phyloP scores from a whole-genome alignment of 2,888 invertebrate species.

The Drosophila kuntzei region DNA sequence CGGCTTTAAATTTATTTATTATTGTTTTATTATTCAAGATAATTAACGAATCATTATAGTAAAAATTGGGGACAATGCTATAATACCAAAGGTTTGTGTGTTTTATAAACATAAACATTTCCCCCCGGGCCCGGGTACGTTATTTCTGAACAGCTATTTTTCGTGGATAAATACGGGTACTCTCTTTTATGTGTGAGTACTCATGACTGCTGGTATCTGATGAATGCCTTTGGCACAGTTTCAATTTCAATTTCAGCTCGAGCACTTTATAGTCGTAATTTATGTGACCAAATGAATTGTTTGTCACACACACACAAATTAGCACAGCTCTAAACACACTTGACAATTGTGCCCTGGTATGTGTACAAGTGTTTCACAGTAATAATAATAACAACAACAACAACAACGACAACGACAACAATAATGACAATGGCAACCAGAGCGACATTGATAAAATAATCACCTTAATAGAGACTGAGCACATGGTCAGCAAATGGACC shows the following conservation, averaged over 20 bases:
- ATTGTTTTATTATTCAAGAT: neutral
- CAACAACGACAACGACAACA: conserved; percentile 3
- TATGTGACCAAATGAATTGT: conserved; percentile 43
- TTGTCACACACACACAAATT: conserved; percentile 50
- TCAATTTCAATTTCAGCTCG: conserved; percentile 36
- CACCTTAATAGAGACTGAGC: conserved; percentile 51
- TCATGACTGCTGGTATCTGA: conserved; percentile 38
- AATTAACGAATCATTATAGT: conserved; percentile 33
- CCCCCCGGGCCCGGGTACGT: neutral
- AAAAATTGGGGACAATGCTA: conserved; percentile 51
- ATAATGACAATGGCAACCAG: conserved; percentile 53
- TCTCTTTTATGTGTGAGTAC: conserved; percentile 14
- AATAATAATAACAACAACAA: conserved; percentile 24
- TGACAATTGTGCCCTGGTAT: conserved; percentile 63
- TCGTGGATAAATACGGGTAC: conserved; percentile 39
- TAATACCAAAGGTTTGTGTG: conserved; percentile 44
- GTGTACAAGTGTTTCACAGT: conserved; percentile 66
- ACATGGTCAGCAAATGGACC: conserved; percentile 61
- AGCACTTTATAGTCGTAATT: conserved; percentile 25
- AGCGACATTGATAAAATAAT: conserved; percentile 70
- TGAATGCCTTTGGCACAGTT: conserved; percentile 53
- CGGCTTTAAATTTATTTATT: neutral
- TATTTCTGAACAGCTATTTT: conserved; percentile 43
- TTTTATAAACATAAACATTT: conserved; percentile 35
- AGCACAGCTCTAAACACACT: conserved; percentile 53